Conservation (phyloP, 1,140 invertebrate species). For the Tribolium madens region DNA sequence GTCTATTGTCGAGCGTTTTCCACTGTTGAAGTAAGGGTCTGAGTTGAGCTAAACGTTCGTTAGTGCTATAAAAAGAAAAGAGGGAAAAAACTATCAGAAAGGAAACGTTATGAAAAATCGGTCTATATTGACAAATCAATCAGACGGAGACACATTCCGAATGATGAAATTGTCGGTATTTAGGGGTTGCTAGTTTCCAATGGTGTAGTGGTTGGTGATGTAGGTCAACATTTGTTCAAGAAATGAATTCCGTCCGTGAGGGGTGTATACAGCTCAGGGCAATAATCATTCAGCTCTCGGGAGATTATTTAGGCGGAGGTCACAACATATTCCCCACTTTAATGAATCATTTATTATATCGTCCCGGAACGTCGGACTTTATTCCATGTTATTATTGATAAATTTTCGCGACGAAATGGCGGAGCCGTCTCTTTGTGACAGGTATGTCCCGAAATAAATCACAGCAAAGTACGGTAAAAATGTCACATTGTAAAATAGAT, state of each 20-base stretch:
- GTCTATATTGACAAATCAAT: conserved; percentile 27
- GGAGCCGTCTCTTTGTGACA: not conserved
- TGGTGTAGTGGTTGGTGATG: conserved; percentile 40
- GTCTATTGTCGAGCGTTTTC: conserved; percentile 73
- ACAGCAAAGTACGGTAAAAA: conserved; percentile 45
- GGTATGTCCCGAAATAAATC: conserved; percentile 48
- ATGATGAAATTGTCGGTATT: conserved; percentile 41
- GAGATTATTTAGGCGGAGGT: conserved; percentile 46
- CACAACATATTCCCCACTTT: conserved; percentile 45
- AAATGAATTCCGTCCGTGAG: conserved; percentile 48
- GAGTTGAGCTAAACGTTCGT: conserved; percentile 59
- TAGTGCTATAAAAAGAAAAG: conserved; percentile 59
- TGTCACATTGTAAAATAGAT: conserved; percentile 49
- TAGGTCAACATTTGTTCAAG: conserved; percentile 52
- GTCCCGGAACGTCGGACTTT: conserved; percentile 9
- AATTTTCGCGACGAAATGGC: not conserved
- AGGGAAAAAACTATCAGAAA: not conserved
- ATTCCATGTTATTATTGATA: conserved; percentile 19
- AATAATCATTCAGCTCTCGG: conserved; percentile 45
- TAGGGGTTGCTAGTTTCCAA: conserved; percentile 39
- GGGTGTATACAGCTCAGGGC: conserved; percentile 41
- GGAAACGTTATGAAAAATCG: conserved; percentile 11
- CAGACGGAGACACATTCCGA: conserved; percentile 31
- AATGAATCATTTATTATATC: conserved; percentile 45
- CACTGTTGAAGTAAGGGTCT: conserved; percentile 69